A percentile compares a stretch with the other conserved stretches of the same genome.
These are phyloP conservation scores for Calephelis virginiensis DNA, from an alignment of 1,140 invertebrate species.

Conservation along the genomic window DNA sequence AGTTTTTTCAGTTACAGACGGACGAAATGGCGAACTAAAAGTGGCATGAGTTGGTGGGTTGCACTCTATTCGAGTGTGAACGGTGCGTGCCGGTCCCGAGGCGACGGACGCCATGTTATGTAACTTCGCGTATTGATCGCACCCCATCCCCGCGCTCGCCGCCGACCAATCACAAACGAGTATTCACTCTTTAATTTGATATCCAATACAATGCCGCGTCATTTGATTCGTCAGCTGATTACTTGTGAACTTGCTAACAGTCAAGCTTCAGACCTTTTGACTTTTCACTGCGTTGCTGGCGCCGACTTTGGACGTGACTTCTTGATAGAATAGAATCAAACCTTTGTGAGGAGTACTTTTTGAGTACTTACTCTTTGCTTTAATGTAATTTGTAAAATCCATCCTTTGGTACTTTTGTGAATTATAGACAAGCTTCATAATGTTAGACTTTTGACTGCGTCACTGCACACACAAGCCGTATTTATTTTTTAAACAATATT, in stretches of 20 bases:
- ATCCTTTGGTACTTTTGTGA: too few species aligned
- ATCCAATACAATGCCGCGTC: slow-evolving; percentile 12
- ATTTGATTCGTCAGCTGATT: slow-evolving; percentile 17
- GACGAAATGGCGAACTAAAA: neutral
- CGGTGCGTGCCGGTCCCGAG: slow-evolving; percentile 1
- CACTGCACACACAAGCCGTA: too few species aligned
- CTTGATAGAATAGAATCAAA: too few species aligned
- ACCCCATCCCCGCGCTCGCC: neutral
- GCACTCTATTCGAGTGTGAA: neutral
- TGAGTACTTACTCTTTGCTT: too few species aligned
- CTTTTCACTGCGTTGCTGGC: neutral
- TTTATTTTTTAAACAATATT: too few species aligned
- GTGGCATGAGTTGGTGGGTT: neutral
- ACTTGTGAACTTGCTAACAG: neutral
- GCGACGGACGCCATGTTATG: neutral
- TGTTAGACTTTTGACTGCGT: too few species aligned
- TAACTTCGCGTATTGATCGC: slow-evolving; percentile 11
- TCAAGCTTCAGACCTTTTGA: neutral
- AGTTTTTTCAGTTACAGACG: too few species aligned
- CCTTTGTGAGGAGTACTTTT: too few species aligned
- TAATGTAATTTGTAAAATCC: too few species aligned
- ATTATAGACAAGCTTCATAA: too few species aligned
- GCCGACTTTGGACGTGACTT: neutral
- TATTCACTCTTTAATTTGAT: slow-evolving; percentile 12
- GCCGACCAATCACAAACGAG: slow-evolving; percentile 1